Evolutionary conservation across 2,113 vertebrate species (phyloP), one percentile per base, ranked within the genome.

Genomic region (Sinosuthora webbiana): DNA sequence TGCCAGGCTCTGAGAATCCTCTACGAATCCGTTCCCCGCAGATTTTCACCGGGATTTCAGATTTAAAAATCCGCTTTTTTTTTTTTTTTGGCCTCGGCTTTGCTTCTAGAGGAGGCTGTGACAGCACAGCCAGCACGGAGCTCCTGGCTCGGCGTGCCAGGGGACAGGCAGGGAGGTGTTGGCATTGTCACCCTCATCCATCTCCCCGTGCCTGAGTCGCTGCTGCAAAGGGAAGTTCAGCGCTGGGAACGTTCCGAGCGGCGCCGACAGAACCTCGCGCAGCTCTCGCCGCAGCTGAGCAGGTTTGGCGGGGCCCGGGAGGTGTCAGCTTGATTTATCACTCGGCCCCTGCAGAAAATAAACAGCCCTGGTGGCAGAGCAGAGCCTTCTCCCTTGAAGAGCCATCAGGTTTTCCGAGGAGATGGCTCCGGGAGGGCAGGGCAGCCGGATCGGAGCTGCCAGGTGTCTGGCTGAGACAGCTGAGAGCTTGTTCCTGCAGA

Each of bases 321-420:
- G 13, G 65, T 93, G 96, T 94, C 96, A 96, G 93, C 44, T 28
- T 96, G 94, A 97, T 96, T 93, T 83, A 97, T 97, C 94, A 65
- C 78, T 35, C 45, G 13, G 83, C 81, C 80, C 2, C 74, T 52
- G 78, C 35, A 67, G 93, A 77, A 93, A 96, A 94, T 37, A 70
- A 94, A 92, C 94, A 73, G 0, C 63, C 69, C 80, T 59, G 94
- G 80, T 88, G 90, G 94, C 83, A 93, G 39, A 33, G 8, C 41
- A 45, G 78, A 94, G 93, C 87, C 68, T 56, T 85, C 41, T 88
- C 88, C 69, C 4, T 28, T 31, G 77, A 85, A 19, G 81, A 96
- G 76, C 89, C 70, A 21, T 76, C 80, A 62, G 86, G 28, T 92
- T 75, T 87, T 52, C 88, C 86, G 37, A 75, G 94, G 87, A 64